Conservation (phyloP, 2,797 vertebrate species). For the Morus bassanus region DNA sequence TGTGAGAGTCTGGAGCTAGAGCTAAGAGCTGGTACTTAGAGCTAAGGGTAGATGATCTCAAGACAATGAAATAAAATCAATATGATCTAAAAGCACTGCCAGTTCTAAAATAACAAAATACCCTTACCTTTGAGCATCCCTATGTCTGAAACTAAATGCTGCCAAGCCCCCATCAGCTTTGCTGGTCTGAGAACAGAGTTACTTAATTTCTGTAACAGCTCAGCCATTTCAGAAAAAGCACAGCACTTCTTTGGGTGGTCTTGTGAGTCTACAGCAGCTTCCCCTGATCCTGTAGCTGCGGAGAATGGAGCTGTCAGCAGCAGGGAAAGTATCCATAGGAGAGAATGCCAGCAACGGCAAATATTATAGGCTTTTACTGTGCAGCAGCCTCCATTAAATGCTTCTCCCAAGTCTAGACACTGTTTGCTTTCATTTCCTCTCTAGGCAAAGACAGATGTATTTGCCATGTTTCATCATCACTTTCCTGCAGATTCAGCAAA, state of each 20-base stretch:
- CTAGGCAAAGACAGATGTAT: not conserved
- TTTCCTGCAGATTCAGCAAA: not conserved
- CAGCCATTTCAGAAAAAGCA: not conserved
- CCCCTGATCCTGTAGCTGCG: not conserved
- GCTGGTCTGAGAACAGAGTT: not conserved
- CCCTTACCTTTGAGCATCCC: not conserved
- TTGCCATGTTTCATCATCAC: rapidly evolving
- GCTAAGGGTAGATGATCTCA: not conserved
- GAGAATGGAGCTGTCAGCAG: not conserved
- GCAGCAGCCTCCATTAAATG: not conserved
- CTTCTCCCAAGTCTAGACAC: not conserved
- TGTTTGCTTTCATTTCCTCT: not conserved
- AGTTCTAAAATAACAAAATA: not conserved
- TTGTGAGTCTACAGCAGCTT: not conserved
- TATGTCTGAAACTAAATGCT: not conserved
- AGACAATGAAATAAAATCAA: not conserved
- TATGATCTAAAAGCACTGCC: not conserved
- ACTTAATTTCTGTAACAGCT: not conserved
- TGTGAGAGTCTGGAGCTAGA: not conserved
- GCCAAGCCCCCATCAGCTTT: not conserved
- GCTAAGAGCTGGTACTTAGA: not conserved
- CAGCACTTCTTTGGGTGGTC: not conserved
- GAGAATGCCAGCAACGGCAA: not conserved
- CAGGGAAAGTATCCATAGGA: not conserved
- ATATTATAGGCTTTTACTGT: not conserved